These are phyloP conservation scores for Accipiter cooperii DNA, from an alignment of 2,113 vertebrate genomes.

Conservation along the genomic window DNA sequence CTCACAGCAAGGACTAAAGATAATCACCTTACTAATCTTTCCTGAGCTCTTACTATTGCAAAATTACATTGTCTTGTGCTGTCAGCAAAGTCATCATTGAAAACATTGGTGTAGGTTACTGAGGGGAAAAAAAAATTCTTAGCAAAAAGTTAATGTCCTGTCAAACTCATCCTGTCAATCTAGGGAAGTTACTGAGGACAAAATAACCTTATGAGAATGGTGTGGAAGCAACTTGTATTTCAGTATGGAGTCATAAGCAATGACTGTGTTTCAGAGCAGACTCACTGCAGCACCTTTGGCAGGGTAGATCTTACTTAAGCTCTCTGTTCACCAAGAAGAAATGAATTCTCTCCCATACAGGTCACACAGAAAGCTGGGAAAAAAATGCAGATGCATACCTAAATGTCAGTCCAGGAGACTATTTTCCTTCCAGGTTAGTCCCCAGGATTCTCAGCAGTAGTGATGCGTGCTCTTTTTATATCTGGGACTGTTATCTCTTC, in stretches of 20 bases:
- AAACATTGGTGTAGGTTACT: neutral
- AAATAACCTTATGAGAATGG: neutral
- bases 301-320: neutral
- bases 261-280: neutral
- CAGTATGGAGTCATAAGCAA: neutral
- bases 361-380: neutral
- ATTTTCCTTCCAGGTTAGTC: neutral
- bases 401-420: neutral
- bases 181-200: neutral
- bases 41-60: neutral
- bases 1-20: neutral
- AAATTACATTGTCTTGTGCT: neutral
- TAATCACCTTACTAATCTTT: neutral
- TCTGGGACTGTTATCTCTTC: neutral
- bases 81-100: neutral
- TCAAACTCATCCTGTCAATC: neutral
- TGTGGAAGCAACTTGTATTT: neutral
- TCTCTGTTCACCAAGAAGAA: neutral
- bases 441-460: neutral
- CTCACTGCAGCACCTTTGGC: neutral
- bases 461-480: neutral
- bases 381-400: neutral
- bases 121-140: neutral
- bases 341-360: neutral
- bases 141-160: neutral